Evolutionary conservation across 2,113 vertebrate species (phyloP), one percentile per base, ranked within the genome.

Genomic region (Callospermophilus lateralis): DNA sequence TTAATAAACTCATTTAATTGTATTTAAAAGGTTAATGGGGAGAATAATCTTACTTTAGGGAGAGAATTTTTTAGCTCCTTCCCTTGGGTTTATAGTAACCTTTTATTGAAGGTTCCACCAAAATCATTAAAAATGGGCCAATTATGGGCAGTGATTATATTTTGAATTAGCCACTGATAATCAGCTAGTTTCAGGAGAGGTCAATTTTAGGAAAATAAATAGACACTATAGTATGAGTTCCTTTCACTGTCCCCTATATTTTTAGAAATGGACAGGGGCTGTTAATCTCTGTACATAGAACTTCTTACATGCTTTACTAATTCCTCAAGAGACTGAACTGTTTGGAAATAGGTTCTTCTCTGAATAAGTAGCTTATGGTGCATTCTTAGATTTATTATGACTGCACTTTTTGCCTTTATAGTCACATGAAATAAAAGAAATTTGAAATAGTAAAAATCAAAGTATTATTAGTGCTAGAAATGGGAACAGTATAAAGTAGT

Each of bases 1-100:
- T 97, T 98, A 98, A 98, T 95, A 97, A 98, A 98, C 80, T 91
- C 85, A 96, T 94, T 73, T 96, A 97, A 97, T 76, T 98, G 12
- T 96, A 97, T 96, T 96, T 98, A 98, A 98, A 97, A 98, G 95
- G 97, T 98, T 98, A 98, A 97, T 90, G 94, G 97, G 84, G 83
- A 92, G 95, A 98, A 97, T 96, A 92, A 79, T 97, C 84, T 91
- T 92, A 98, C 95, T 97, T 81, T 8, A 68, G 78, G 89, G 91
- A 96, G 94, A 93, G 90, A 78, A 95, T 83, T 97, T 42, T 93
- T 96, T 97, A 85, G 20, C 63, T 97, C 61, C 0, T 83, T 86
- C 98, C 93, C 90, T 84, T 87, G 68, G 89, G 92, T 74, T 97
- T 13, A 84, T 32, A 34, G 74, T 97, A 77, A 96, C 98, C 97